Evolutionary conservation across 2,797 vertebrate genomes (phyloP).

Genomic region (Novumbra hubbsi): DNA sequence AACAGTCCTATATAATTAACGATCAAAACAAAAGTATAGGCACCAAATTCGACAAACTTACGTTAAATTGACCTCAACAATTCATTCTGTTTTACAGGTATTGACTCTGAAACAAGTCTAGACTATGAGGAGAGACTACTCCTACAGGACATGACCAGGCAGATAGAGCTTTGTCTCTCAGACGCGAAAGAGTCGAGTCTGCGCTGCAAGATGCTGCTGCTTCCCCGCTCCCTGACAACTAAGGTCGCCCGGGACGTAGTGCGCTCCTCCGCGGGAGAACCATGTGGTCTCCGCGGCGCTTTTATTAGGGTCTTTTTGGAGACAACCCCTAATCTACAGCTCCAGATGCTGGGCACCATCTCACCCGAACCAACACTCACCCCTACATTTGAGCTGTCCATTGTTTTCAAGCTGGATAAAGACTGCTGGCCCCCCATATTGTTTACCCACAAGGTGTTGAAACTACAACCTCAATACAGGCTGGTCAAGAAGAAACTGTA

Average conservation of each 20-base stretch:
- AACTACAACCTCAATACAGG: conserved; percentile 70
- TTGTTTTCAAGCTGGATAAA: conserved; percentile 63
- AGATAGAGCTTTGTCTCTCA: conserved; percentile 67
- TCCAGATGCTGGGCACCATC: conserved; percentile 57
- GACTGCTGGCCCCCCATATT: conserved; percentile 69
- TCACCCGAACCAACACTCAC: conserved; percentile 59
- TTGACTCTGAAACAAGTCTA: conserved; percentile 37
- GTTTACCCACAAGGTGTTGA: conserved; percentile 58
- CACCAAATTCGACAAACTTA: not conserved
- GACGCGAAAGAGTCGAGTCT: conserved; percentile 69
- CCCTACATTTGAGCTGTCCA: conserved; percentile 74
- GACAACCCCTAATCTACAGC: conserved; percentile 47
- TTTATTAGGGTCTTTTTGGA: conserved; percentile 68
- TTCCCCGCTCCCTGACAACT: conserved; percentile 66
- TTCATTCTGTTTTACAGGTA: conserved; percentile 36
- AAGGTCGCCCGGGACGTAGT: conserved; percentile 66
- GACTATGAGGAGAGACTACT: conserved; percentile 56
- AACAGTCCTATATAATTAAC: not conserved
- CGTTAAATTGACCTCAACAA: not conserved
- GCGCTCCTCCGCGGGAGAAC: conserved; percentile 62
- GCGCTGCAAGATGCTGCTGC: conserved; percentile 68
- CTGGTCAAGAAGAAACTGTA: conserved; percentile 81
- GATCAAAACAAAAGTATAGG: not conserved
- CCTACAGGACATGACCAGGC: conserved; percentile 58
- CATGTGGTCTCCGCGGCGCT: conserved; percentile 76